Evolutionary conservation across 2,888 invertebrate genomes (phyloP).

Genomic region (Branchellion lobata): DNA sequence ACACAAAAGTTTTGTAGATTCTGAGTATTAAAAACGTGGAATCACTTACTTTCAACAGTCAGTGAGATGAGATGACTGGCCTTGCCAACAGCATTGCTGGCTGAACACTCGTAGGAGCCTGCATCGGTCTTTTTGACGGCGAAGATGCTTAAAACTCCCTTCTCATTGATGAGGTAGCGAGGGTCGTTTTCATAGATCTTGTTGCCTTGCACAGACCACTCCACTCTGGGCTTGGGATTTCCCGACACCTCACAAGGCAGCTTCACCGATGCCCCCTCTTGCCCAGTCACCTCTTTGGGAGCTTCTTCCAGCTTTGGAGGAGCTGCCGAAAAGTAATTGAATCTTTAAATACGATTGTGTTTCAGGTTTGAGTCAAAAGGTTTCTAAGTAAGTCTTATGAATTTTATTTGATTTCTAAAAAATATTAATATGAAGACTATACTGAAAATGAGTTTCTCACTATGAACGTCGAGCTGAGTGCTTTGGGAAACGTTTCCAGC

Average conservation of each 20-base stretch:
- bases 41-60: slow-evolving; percentile 57
- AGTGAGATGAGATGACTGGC: slow-evolving; percentile 58
- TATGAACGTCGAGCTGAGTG: slow-evolving; percentile 58
- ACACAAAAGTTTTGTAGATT: too few relatives aligned
- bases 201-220: slow-evolving; percentile 62
- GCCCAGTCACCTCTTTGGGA: background rate
- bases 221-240: slow-evolving; percentile 60
- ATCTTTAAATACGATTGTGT: slow-evolving; percentile 46
- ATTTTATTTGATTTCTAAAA: too few relatives aligned
- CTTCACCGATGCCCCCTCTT: slow-evolving; percentile 44
- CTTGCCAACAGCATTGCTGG: slow-evolving; percentile 59
- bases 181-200: slow-evolving; percentile 39
- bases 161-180: slow-evolving; percentile 44
- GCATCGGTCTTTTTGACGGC: slow-evolving; percentile 64
- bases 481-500: slow-evolving; percentile 58
- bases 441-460: too few relatives aligned
- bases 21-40: too few relatives aligned
- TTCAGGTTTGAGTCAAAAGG: too few relatives aligned
- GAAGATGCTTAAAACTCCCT: slow-evolving; percentile 56
- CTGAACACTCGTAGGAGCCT: slow-evolving; percentile 59
- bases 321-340: too few relatives aligned
- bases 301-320: background rate
- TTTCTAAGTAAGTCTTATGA: too few relatives aligned
- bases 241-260: slow-evolving; percentile 48
- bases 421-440: too few relatives aligned